These are phyloP conservation scores for Exocentrus adspersus DNA, from an alignment of 2,888 invertebrate species.

Conservation along the genomic window DNA sequence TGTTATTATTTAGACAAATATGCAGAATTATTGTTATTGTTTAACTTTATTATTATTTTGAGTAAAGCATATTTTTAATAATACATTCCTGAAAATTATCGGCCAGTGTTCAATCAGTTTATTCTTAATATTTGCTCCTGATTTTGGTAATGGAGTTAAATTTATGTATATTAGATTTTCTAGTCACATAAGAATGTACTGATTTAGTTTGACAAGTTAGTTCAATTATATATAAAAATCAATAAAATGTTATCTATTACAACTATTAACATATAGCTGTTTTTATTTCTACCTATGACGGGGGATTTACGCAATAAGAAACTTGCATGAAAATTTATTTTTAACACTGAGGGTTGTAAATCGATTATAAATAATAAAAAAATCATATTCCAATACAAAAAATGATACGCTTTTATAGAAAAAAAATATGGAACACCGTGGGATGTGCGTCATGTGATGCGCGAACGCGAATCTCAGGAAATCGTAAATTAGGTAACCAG, in stretches of 20 bases:
- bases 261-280: slow-evolving; percentile 7
- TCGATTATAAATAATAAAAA: too few species aligned
- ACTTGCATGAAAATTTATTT: too few species aligned
- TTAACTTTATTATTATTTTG: slow-evolving; percentile 38
- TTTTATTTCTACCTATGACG: neutral
- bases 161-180: slow-evolving; percentile 58
- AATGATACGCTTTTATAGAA: too few species aligned
- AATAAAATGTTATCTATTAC: slow-evolving; percentile 58
- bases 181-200: slow-evolving; percentile 63
- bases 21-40: slow-evolving; percentile 34
- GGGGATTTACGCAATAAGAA: too few species aligned
- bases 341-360: too few species aligned
- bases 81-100: slow-evolving; percentile 47
- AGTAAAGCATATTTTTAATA: slow-evolving; percentile 32
- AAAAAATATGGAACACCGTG: too few species aligned
- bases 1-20: slow-evolving; percentile 13
- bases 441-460: too few species aligned
- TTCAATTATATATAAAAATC: slow-evolving; percentile 53
- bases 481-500: too few species aligned
- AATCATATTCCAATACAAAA: too few species aligned
- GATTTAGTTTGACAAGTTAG: slow-evolving; percentile 56
- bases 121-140: slow-evolving; percentile 37
- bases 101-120: slow-evolving; percentile 46
- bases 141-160: slow-evolving; percentile 37
- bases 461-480: too few species aligned